Evolutionary conservation across 1,140 invertebrate species (phyloP).

Genomic region (Hyles euphorbiae): DNA sequence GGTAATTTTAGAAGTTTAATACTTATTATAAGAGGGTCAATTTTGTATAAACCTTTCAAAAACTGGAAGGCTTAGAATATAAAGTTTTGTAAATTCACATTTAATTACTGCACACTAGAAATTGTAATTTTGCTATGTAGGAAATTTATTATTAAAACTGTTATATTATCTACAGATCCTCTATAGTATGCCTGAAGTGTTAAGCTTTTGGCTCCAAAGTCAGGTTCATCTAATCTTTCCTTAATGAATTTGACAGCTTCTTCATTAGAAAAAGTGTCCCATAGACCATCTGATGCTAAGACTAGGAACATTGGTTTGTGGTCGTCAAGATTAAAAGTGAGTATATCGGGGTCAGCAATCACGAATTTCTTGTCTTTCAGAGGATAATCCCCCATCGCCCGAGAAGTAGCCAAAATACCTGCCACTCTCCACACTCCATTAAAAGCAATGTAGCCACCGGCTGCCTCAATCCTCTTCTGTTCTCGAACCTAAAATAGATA

Average conservation of each 20-base stretch:
- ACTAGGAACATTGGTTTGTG: slow-evolving; percentile 93
- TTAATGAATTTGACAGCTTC: slow-evolving; percentile 93
- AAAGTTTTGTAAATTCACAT: slow-evolving; percentile 1
- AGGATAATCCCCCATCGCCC: slow-evolving; percentile 96
- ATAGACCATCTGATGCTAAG: slow-evolving; percentile 95
- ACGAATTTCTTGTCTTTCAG: slow-evolving; percentile 95
- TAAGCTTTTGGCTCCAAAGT: slow-evolving; percentile 92
- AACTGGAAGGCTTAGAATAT: slow-evolving; percentile 16
- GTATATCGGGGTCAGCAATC: slow-evolving; percentile 95
- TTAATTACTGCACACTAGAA: slow-evolving; percentile 21
- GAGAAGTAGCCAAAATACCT: slow-evolving; percentile 95
- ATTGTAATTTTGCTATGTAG: slow-evolving; percentile 74
- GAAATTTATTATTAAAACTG: slow-evolving; percentile 94
- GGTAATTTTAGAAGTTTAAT: neutral
- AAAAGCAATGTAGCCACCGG: slow-evolving; percentile 94
- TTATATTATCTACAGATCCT: slow-evolving; percentile 97
- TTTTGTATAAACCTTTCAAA: slow-evolving; percentile 17
- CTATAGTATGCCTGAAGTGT: slow-evolving; percentile 92
- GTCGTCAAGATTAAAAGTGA: slow-evolving; percentile 92
- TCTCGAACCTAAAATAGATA: slow-evolving; percentile 82
- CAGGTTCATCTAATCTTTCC: slow-evolving; percentile 87
- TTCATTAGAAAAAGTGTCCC: slow-evolving; percentile 97
- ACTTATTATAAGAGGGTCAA: neutral
- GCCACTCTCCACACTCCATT: slow-evolving; percentile 98
- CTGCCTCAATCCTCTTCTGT: slow-evolving; percentile 91